Evolutionary conservation across 2,113 vertebrate species (phyloP), one percentile per base, ranked within the genome.

Genomic region (Lethenteron camtschaticum): DNA sequence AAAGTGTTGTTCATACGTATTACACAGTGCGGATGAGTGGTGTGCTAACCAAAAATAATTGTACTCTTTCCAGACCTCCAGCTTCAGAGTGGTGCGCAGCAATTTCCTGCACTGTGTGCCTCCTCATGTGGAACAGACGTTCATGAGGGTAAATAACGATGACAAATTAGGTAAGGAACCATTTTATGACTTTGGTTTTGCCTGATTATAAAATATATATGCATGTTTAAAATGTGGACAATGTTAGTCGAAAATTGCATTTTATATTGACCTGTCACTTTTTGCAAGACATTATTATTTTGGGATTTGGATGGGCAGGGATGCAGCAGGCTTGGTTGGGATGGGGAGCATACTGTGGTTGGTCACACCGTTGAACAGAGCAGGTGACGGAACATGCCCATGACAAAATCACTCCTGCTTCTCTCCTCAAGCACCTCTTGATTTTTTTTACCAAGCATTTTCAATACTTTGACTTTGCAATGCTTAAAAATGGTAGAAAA

Each of bases 71-170:
- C 63, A 66, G 63, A 24, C 63, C n/a, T 66, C 63, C 24, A 24
- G n/a, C n/a, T 66, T 66, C 24, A 24, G n/a, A 24, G 24, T 24
- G 24, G 10, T 66, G 24, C n/a, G 24, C 9, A 66, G 63, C 10
- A n/a, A 66, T n/a, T 16, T 16, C 63, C 63, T 66, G 63, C 63
- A 66, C 63, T 66, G 63, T 24, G 24, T 66, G n/a, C 63, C 63
- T 10, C 24, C 63, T 16, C 63, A 66, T 24, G 63, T 66, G 63
- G 9, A 16, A 9, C 63, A 66, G 24, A 66, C 63, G n/a, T 66
- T 66, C 63, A 66, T 66, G 63, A n/a, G 63, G n/a, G n/a, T 66
- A n/a, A n/a, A 24, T n/a, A 66, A 66, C 24, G n/a, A 66, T 24
- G n/a, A 66, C n/a, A 66, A 66, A 24, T 24, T 66, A 24, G 24